Evolutionary conservation across 2,797 vertebrate genomes (phyloP).

Genomic region (Rhinogobio ventralis): DNA sequence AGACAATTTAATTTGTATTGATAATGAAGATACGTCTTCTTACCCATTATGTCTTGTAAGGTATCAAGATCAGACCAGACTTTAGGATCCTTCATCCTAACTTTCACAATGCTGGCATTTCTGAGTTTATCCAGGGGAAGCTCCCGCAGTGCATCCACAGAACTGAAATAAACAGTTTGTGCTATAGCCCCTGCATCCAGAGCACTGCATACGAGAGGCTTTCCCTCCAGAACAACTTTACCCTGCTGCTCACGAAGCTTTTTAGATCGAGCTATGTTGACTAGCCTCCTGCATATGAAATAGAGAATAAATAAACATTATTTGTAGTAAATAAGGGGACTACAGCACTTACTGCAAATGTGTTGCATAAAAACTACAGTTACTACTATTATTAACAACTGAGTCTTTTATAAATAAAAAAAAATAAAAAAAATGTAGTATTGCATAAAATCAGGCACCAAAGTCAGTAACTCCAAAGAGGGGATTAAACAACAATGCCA

Average conservation of each 20-base stretch:
- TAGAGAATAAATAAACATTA: background rate
- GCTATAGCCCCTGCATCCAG: constrained; percentile 85
- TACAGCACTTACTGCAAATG: background rate
- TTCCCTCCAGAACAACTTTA: constrained; percentile 91
- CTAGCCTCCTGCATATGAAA: constrained; percentile 78
- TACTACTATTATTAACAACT: background rate
- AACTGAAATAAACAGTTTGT: constrained; percentile 88
- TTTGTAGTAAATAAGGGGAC: background rate
- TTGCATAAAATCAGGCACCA: background rate
- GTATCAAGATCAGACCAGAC: constrained; percentile 88
- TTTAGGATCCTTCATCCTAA: constrained; percentile 91
- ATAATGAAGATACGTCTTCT: constrained; percentile 22
- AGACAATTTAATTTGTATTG: background rate
- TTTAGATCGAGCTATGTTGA: constrained; percentile 87
- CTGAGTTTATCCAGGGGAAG: constrained; percentile 84
- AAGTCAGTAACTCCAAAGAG: background rate
- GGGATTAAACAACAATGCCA: background rate
- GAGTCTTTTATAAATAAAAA: background rate
- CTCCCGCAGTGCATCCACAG: constrained; percentile 77
- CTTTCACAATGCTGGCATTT: constrained; percentile 83
- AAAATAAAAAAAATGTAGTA: background rate
- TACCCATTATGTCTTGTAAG: constrained; percentile 91
- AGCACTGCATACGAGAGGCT: constrained; percentile 85
- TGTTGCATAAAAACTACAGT: background rate
- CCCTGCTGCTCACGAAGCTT: constrained; percentile 89